Evolutionary conservation across 2,888 invertebrate genomes (phyloP), one percentile per base, ranked within the genome.

Genomic region (Chydorus sphaericus): DNA sequence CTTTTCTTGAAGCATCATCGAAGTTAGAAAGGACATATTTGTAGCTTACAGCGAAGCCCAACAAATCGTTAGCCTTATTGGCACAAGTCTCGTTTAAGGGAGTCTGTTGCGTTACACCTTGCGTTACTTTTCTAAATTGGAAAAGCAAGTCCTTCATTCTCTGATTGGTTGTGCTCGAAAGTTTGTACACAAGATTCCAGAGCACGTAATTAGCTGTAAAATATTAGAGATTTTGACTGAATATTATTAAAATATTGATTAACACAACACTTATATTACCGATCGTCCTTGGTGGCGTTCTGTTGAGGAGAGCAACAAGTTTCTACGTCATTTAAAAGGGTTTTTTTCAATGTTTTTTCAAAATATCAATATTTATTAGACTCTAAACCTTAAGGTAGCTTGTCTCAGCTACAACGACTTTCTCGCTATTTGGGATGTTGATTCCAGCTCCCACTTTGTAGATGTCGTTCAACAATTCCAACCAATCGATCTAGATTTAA

Each of bases 381-480:
- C n/a, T n/a, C n/a, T n/a, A n/a, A n/a, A n/a, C n/a, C n/a, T n/a
- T 28, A 29, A 56, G 78, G 64, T 85, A 88, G 54, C 76, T 77
- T 26, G 82, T 70, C 16, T 86, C 85, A 63, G 82, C 85, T 44
- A 86, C 74, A 0, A 87, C 83, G 8, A 87, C n/a, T n/a, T n/a
- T n/a, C n/a, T n/a, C n/a, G n/a, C n/a, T n/a, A n/a, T n/a, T n/a
- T n/a, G n/a, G n/a, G n/a, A n/a, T n/a, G n/a, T n/a, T n/a, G n/a
- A n/a, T n/a, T n/a, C n/a, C n/a, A n/a, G n/a, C n/a, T n/a, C n/a
- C n/a, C n/a, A n/a, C n/a, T n/a, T n/a, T n/a, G n/a, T n/a, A n/a
- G n/a, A n/a, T n/a, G n/a, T n/a, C n/a, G n/a, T n/a, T n/a, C n/a
- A n/a, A n/a, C n/a, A n/a, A n/a, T n/a, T n/a, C n/a, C n/a, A n/a